phyloP scores from a whole-genome alignment of 2,113 vertebrate species.

The Catharus minimus region DNA sequence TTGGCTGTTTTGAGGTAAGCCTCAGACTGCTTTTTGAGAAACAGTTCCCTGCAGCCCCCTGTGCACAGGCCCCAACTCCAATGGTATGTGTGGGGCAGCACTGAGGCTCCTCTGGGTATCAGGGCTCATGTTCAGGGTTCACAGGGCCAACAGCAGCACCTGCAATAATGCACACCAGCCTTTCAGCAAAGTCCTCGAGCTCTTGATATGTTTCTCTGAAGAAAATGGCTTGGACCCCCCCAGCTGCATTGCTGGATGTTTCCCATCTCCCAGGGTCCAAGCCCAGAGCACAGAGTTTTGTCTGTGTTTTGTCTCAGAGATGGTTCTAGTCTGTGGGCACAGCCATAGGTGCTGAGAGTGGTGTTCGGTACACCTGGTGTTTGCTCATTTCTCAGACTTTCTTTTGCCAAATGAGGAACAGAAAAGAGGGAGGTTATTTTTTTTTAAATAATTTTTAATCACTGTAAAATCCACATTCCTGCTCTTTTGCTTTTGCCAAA shows the following conservation, averaged over 20 bases:
- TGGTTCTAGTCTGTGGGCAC: neutral
- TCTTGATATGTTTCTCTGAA: neutral
- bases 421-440: neutral
- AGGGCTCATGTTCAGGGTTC: neutral
- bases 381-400: neutral
- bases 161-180: neutral
- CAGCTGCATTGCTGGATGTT: neutral
- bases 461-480: neutral
- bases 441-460: neutral
- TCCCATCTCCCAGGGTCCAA: neutral
- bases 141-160: fast-evolving
- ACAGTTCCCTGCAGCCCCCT: neutral
- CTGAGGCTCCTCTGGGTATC: neutral
- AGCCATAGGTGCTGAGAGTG: neutral
- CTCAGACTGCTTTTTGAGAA: neutral
- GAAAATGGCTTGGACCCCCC: neutral
- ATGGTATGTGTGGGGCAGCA: fast-evolving
- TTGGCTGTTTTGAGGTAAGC: neutral
- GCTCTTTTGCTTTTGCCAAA: neutral
- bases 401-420: neutral
- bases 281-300: neutral
- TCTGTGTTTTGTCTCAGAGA: neutral
- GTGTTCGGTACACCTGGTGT: fast-evolving
- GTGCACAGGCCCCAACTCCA: neutral
- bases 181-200: neutral